These are phyloP conservation scores for Microcebus lehilahytsara DNA, from an alignment of 2,113 vertebrate genomes.

Conservation along the genomic window DNA sequence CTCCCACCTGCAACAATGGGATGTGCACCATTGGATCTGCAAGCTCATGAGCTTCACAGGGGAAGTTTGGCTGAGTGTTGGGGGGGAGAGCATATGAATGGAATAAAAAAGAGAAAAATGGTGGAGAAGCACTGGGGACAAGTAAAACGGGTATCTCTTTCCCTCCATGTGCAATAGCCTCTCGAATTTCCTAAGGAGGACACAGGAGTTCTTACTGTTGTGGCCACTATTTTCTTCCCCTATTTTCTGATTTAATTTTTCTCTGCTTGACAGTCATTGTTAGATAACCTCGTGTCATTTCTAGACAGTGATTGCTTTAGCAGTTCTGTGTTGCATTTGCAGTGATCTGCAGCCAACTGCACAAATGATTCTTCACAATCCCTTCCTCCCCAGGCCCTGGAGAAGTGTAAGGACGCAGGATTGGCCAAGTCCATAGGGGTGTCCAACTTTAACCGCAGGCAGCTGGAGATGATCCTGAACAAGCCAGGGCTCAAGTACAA, in stretches of 20 bases:
- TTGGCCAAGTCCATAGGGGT: conserved; percentile 75
- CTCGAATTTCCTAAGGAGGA: background rate
- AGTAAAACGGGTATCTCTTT: accelerated
- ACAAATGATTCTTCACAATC: background rate
- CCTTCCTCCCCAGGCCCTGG: conserved; percentile 80
- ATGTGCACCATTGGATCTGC: background rate
- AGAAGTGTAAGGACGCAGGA: conserved; percentile 86
- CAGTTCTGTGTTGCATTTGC: background rate
- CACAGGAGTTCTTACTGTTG: background rate
- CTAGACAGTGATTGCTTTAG: background rate
- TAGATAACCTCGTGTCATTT: background rate
- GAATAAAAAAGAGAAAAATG: no score
- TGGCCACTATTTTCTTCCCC: no score
- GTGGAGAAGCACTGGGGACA: no score
- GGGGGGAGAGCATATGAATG: no score
- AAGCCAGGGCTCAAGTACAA: conserved; percentile 51
- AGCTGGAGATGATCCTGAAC: background rate
- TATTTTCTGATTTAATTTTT: background rate
- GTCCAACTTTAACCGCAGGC: background rate
- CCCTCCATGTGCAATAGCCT: no score
- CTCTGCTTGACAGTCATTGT: background rate
- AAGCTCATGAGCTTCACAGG: background rate
- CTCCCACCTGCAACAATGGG: background rate
- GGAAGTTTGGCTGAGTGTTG: background rate
- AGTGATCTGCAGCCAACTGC: background rate